phyloP scores from a whole-genome alignment of 2,888 invertebrate species.

The Anoplius nigerrimus region DNA sequence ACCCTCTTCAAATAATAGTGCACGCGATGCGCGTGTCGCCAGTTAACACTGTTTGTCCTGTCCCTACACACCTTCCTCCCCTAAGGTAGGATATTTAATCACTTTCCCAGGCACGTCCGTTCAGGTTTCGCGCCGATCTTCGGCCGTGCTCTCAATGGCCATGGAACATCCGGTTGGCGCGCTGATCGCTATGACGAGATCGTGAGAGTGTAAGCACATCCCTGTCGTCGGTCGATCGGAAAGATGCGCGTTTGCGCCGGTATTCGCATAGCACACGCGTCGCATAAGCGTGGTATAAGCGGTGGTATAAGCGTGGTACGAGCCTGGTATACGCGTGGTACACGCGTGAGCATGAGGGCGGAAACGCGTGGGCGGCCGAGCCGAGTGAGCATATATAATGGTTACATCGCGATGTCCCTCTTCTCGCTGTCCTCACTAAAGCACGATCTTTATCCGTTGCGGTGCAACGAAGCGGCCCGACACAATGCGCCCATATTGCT shows the following conservation, averaged over 20 bases:
- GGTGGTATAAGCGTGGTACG: too few relatives aligned
- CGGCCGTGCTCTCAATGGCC: too few relatives aligned
- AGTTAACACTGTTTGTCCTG: too few relatives aligned
- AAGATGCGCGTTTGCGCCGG: too few relatives aligned
- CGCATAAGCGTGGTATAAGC: too few relatives aligned
- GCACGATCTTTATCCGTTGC: constrained; percentile 64
- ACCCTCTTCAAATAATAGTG: constrained; percentile 19
- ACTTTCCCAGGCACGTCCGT: too few relatives aligned
- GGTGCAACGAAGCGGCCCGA: constrained; percentile 53
- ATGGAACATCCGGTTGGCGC: constrained; percentile 22
- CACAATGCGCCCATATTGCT: constrained; percentile 66
- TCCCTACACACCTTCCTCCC: too few relatives aligned
- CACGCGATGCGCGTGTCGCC: too few relatives aligned
- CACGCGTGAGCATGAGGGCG: constrained; percentile 62
- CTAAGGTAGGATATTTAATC: too few relatives aligned
- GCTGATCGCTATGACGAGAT: constrained; percentile 13
- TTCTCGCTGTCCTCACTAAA: constrained; percentile 56
- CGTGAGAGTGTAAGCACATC: constrained; percentile 14
- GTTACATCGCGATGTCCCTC: constrained; percentile 56
- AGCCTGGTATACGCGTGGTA: too few relatives aligned
- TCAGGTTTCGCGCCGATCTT: too few relatives aligned
- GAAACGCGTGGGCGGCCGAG: constrained; percentile 66
- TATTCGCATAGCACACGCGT: too few relatives aligned
- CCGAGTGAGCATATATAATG: constrained; percentile 62
- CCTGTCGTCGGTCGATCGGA: constrained; percentile 21